Percentiles rank a stretch among this genome's conserved stretches.
Evolutionary conservation across 2,797 vertebrate genomes (phyloP).

Genomic region (Zenarchopterus dispar): DNA sequence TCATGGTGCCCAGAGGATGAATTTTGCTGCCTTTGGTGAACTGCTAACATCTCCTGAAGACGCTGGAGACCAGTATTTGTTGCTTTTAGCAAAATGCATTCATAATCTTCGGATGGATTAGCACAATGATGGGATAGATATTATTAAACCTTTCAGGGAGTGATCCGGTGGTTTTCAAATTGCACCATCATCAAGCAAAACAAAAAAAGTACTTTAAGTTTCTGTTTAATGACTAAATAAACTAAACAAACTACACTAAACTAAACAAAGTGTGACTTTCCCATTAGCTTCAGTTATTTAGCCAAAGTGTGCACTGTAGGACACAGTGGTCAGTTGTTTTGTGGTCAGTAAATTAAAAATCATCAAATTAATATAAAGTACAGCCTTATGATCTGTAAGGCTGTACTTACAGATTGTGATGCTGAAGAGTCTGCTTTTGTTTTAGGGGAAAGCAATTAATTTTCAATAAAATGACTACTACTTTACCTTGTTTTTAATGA

Average conservation of each 20-base stretch:
- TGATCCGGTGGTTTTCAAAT: not conserved
- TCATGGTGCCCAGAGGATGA: not conserved
- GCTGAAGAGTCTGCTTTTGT: not conserved
- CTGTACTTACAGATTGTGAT: no score
- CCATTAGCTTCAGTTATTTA: no score
- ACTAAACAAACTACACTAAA: no score
- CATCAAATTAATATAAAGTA: no score
- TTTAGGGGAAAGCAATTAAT: not conserved
- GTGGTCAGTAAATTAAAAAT: no score
- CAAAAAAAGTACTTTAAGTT: not conserved
- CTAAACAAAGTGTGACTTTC: no score
- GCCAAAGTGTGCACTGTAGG: no score
- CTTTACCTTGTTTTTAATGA: slow-evolving; percentile 57
- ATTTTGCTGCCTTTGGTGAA: not conserved
- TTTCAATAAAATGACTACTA: not conserved
- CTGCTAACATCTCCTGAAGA: not conserved
- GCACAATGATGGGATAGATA: no score
- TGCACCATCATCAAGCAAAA: not conserved
- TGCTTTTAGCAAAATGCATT: not conserved
- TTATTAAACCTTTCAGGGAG: not conserved
- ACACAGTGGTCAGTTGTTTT: no score
- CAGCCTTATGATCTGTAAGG: no score
- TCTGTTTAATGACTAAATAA: not conserved
- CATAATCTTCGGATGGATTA: no score
- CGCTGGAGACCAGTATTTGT: not conserved